These are phyloP conservation scores for Sepiola atlantica DNA, from an alignment of 2,888 invertebrate species.

Conservation along the genomic window DNA sequence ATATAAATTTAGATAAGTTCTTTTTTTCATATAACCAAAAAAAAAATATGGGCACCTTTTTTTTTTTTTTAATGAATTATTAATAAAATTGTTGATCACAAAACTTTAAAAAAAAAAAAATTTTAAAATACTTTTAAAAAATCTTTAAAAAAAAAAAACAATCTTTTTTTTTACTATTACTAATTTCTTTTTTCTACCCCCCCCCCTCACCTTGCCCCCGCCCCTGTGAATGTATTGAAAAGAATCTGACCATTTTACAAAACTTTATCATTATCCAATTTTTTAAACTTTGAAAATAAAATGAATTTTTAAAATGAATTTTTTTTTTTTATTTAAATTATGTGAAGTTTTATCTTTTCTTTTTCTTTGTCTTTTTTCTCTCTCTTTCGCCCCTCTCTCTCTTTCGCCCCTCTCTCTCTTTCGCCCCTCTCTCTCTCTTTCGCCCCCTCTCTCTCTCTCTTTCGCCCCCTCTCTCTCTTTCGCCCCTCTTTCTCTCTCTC, in stretches of 20 bases:
- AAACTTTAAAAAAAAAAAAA: background rate
- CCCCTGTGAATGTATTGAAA: background rate
- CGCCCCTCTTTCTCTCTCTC: background rate
- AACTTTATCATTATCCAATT: background rate
- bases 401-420: background rate
- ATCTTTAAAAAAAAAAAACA: background rate
- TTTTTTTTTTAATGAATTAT: background rate
- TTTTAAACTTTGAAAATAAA: background rate
- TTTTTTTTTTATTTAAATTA: too few relatives aligned
- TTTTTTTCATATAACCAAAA: background rate
- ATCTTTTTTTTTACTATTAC: background rate
- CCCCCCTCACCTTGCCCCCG: too few relatives aligned
- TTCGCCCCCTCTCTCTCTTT: background rate
- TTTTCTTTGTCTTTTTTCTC: background rate
- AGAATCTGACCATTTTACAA: background rate
- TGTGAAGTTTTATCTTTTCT: background rate
- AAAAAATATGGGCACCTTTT: background rate
- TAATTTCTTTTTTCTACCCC: too few relatives aligned
- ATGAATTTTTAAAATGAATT: too few relatives aligned
- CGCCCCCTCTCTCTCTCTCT: background rate
- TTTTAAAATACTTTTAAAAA: background rate
- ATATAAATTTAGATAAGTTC: background rate
- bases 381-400: background rate
- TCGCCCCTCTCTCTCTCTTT: background rate
- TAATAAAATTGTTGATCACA: slow-evolving; percentile 4